Base-by-base conservation (phyloP, 2,797 vertebrate genomes). In the Fratercula arctica region DNA sequence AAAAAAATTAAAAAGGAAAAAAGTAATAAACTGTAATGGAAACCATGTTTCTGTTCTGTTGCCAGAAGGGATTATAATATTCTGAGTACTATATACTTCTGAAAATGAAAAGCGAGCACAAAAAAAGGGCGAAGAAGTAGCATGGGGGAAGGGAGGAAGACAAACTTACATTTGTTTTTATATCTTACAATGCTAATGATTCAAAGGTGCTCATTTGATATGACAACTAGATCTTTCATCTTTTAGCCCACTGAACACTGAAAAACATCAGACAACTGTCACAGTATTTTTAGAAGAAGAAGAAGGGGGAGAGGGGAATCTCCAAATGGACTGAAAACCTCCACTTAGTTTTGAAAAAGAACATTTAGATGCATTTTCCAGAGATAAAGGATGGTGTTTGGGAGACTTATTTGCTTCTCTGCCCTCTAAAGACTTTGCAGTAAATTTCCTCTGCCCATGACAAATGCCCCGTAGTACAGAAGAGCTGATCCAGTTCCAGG, bases 1-100 rank as follows among this genome's bases (percentile, higher is more conserved):
- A 84, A 95, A 96, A 78, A 89, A 94, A 76, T 77, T 70, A 50
- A 91, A 92, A 90, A 69, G 11, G 21, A 43, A 93, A 95, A 91
- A 97, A 89, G 60, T 83, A 98, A 97, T 97, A 97, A 97, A 96
- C 76, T 90, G n/a, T 96, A 98, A 98, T 97, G 69, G 92, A 97
- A 98, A 97, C 80, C 85, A 86, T 88, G 82, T 94, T 97, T 97
- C 87, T 96, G 6, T 90, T 97, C 89, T 96, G 29, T 85, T 96
- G 96, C 94, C 96, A 97, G 91, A 92, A 97, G 85, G 74, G 54
- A 95, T 97, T 97, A 89, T 63, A 96, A 84, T 97, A 97, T 95
- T 97, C 90, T 91, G 87, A 95, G 93, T 88, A 95, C 66, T 95
- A 43, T 73, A 70, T 80, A 86, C 54, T 29, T 96, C 43, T 89